Percentiles rank a stretch among this genome's conserved stretches.
These are phyloP conservation scores for Rosalia funebris DNA, from an alignment of 2,888 invertebrate genomes.

Conservation along the genomic window DNA sequence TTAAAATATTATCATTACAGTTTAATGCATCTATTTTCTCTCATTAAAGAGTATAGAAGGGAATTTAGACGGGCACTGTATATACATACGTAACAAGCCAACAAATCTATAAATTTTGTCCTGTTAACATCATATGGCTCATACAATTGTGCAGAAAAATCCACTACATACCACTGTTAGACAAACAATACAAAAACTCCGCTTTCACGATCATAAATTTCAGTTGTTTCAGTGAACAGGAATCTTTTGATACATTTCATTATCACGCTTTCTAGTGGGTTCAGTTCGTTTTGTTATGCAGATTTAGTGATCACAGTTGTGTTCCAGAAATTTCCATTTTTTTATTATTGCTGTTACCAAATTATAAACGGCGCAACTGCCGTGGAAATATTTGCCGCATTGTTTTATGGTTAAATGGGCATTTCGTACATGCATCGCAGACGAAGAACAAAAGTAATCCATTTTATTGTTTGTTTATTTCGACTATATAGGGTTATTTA, in stretches of 20 bases:
- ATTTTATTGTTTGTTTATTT: neutral
- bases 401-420: constrained; percentile 35
- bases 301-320: constrained; percentile 32
- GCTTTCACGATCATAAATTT: neutral
- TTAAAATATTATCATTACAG: too few relatives aligned
- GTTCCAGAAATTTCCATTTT: constrained; percentile 34
- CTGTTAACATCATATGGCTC: too few relatives aligned
- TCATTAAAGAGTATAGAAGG: too few relatives aligned
- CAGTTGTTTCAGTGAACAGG: constrained; percentile 1
- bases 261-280: constrained; percentile 17
- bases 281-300: constrained; percentile 33
- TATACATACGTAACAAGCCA: too few relatives aligned
- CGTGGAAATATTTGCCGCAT: constrained; percentile 27
- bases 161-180: too few relatives aligned
- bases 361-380: constrained; percentile 26
- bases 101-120: too few relatives aligned
- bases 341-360: constrained; percentile 35
- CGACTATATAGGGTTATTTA: too few relatives aligned
- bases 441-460: constrained; percentile 28
- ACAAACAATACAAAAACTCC: neutral
- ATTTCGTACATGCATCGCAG: constrained; percentile 34
- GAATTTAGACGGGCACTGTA: too few relatives aligned
- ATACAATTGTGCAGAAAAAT: too few relatives aligned
- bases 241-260: constrained; percentile 18
- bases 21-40: too few relatives aligned